phyloP scores from a whole-genome alignment of 1,140 invertebrate genomes.

The Oncopeltus fasciatus region DNA sequence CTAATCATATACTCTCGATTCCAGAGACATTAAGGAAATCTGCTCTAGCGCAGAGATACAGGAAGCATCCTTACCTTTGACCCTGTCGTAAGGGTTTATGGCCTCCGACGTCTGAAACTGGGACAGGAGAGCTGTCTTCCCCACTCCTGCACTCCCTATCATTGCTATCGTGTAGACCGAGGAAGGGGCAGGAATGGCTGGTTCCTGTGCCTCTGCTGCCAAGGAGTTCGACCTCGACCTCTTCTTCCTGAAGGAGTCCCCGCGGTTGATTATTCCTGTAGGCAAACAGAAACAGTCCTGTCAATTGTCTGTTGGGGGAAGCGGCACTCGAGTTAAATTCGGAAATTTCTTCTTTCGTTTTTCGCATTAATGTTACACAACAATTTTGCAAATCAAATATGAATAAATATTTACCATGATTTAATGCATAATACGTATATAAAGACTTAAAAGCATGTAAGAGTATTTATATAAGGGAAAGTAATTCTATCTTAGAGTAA shows the following conservation, averaged over 20 bases:
- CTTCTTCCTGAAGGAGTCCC: constrained; percentile 69
- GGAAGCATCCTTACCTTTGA: constrained; percentile 25
- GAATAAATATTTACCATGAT: too few relatives aligned
- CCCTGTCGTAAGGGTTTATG: constrained; percentile 74
- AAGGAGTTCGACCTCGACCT: constrained; percentile 65
- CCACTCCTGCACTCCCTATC: constrained; percentile 71
- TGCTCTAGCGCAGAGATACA: too few relatives aligned
- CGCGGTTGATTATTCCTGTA: constrained; percentile 73
- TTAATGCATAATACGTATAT: too few relatives aligned
- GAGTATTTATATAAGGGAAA: too few relatives aligned
- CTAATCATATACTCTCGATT: too few relatives aligned
- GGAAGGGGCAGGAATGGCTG: constrained; percentile 30
- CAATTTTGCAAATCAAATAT: too few relatives aligned
- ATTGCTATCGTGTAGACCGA: constrained; percentile 58
- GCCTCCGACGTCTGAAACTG: constrained; percentile 92
- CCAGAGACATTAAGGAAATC: too few relatives aligned
- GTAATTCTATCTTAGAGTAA: too few relatives aligned
- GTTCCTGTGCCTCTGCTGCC: constrained; percentile 23
- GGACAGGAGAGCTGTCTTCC: constrained; percentile 76
- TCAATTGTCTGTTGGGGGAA: constrained; percentile 74
- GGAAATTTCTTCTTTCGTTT: too few relatives aligned
- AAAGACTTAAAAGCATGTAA: too few relatives aligned
- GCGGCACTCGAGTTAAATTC: too few relatives aligned
- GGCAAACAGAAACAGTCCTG: constrained; percentile 26
- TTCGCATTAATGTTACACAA: too few relatives aligned